Base-by-base conservation (phyloP, 2,113 vertebrate species). In the Serilophus lunatus region DNA sequence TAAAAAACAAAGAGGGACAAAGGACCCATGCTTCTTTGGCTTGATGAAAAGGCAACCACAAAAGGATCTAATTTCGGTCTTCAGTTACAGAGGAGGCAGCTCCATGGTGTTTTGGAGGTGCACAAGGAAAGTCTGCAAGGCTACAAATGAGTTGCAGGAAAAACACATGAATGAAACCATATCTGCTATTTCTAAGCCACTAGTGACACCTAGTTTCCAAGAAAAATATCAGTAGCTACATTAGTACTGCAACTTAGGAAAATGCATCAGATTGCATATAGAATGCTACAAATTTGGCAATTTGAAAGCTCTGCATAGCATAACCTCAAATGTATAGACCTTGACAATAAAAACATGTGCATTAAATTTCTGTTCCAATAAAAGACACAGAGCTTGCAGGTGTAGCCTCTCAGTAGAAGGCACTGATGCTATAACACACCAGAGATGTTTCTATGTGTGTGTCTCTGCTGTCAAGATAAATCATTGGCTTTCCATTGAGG, bases 171-270 rank as follows among this genome's bases (percentile, higher is more conserved):
- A 80, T 45, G 10, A 92, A 93, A 69, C 26, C 47, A 7, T 35
- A 77, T 69, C 45, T 86, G 47, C 26, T 64, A 96, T 95, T 94
- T 90, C 82, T 96, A 86, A 95, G 68, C 38, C 95, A 86, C 93
- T 92, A 94, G 78, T 93, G 96, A 96, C 96, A 96, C 19, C 96
- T 97, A 96, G 92, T 94, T 83, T 94, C 88, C 90, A 92, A 86
- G 59, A 70, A 83, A 90, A 96, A 88, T 77, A 91, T 12, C 3
- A 1, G 33, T 25, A 70, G 53, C 47, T 85, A 51, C 16, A 26
- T 61, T 38, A 70, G 45, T 38, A 29, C 20, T 59, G 57, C 15
- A 88, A 44, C 31, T 79, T 40, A 47, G 45, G 72, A 95, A 93
- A 78, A 50, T 9, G 10, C 16, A 57, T 72, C 16, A 33, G 42